phyloP scores from a whole-genome alignment of 2,113 vertebrate species.

The Tonatia bakeri region DNA sequence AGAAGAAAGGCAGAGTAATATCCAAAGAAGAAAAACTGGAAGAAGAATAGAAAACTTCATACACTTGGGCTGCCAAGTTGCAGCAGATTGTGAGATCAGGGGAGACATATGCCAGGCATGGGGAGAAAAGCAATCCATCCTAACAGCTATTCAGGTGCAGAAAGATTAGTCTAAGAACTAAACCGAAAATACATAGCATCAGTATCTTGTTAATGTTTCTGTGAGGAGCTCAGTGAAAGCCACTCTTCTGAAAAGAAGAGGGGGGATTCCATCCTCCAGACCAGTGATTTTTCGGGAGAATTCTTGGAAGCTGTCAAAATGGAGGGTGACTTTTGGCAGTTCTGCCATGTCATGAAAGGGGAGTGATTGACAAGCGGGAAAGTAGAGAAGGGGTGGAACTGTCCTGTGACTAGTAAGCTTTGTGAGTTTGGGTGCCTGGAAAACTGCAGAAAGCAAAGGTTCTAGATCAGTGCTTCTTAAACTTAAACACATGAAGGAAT shows the following conservation, averaged over 20 bases:
- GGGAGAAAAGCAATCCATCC: constrained; percentile 49
- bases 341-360: not conserved
- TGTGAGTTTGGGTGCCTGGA: not conserved
- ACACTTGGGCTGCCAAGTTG: constrained; percentile 45
- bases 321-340: constrained; percentile 5
- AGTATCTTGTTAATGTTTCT: constrained; percentile 53
- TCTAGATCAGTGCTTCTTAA: not conserved
- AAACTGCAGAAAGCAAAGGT: not conserved
- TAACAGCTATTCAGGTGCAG: constrained; percentile 49
- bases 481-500: not conserved
- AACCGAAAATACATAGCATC: constrained; percentile 45
- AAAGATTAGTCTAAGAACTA: constrained; percentile 47
- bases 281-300: constrained; percentile 14
- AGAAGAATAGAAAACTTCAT: constrained; percentile 41
- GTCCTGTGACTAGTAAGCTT: not conserved
- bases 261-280: constrained; percentile 6
- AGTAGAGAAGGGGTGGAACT: not conserved
- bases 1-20: constrained; percentile 1
- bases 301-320: constrained; percentile 48
- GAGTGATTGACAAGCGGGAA: not conserved
- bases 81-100: constrained; percentile 40
- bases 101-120: not conserved
- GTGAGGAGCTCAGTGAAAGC: constrained; percentile 26
- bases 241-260: constrained; percentile 37
- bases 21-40: constrained; percentile 34